These are phyloP conservation scores for Asbolus verrucosus DNA, from an alignment of 1,140 invertebrate species.

Conservation along the genomic window DNA sequence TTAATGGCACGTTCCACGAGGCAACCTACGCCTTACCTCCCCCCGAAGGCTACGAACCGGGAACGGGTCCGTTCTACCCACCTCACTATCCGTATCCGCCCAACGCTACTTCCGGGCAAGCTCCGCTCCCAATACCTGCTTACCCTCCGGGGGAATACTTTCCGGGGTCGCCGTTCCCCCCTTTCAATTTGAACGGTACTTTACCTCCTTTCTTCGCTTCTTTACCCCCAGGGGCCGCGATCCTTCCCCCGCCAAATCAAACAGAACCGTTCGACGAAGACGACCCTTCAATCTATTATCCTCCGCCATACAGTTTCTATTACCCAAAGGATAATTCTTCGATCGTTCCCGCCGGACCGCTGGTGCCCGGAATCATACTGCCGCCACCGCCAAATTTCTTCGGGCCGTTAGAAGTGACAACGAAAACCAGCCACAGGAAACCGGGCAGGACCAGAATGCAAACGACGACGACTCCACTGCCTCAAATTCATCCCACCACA, in stretches of 20 bases:
- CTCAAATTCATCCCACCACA: constrained; percentile 39
- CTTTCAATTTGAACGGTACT: constrained; percentile 66
- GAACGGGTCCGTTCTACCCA: constrained; percentile 61
- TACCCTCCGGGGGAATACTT: constrained; percentile 68
- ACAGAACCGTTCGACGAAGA: constrained; percentile 85
- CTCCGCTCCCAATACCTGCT: constrained; percentile 71
- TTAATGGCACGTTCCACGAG: constrained; percentile 68
- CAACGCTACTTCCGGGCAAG: constrained; percentile 73
- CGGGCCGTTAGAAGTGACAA: constrained; percentile 69
- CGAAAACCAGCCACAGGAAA: constrained; percentile 45
- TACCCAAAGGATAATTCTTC: constrained; percentile 83
- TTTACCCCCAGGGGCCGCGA: constrained; percentile 75
- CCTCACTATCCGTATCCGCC: constrained; percentile 69
- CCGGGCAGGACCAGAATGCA: constrained; percentile 9
- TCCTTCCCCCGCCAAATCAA: constrained; percentile 77
- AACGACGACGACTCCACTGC: constrained; percentile 19
- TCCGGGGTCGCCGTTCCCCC: constrained; percentile 67
- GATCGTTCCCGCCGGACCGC: constrained; percentile 82
- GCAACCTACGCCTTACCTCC: constrained; percentile 66
- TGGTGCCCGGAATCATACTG: constrained; percentile 88
- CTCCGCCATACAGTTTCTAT: constrained; percentile 88
- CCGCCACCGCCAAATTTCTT: constrained; percentile 91
- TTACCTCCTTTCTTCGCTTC: constrained; percentile 66
- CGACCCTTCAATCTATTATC: constrained; percentile 90
- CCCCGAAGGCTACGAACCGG: constrained; percentile 61